These are phyloP conservation scores for Ditula angustiorana DNA, from an alignment of 2,888 invertebrate species.

Conservation along the genomic window DNA sequence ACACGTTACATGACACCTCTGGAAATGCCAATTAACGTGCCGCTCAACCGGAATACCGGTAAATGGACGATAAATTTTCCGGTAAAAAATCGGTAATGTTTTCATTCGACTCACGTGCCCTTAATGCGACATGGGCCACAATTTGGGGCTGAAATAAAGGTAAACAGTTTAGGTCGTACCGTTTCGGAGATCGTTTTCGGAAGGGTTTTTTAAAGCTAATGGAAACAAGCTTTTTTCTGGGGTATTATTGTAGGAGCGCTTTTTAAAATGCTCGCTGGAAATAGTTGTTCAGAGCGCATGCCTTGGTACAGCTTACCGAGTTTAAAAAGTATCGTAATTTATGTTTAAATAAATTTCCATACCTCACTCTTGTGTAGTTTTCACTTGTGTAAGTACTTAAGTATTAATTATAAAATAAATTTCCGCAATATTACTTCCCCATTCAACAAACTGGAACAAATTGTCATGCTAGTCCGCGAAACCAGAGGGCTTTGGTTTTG, in stretches of 20 bases:
- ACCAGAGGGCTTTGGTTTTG: too few relatives aligned
- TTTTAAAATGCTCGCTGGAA: too few relatives aligned
- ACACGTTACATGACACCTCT: not conserved
- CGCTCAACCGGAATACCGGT: not conserved
- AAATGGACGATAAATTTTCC: constrained; percentile 13
- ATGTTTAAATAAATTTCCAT: too few relatives aligned
- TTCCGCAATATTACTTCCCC: too few relatives aligned
- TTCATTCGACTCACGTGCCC: constrained; percentile 29
- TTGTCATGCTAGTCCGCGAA: too few relatives aligned
- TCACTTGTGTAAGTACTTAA: too few relatives aligned
- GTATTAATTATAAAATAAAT: too few relatives aligned
- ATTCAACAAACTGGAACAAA: too few relatives aligned
- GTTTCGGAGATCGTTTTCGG: constrained; percentile 16
- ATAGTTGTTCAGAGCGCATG: too few relatives aligned
- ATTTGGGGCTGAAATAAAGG: constrained; percentile 25
- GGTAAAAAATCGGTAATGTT: constrained; percentile 24
- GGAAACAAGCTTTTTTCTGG: not conserved
- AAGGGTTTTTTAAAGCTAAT: not conserved
- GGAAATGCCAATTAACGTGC: constrained; percentile 17
- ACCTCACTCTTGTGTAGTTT: too few relatives aligned
- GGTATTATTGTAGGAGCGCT: not conserved
- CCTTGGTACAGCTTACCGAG: too few relatives aligned
- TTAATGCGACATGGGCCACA: constrained; percentile 29
- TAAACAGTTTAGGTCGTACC: constrained; percentile 19
- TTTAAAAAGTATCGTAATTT: too few relatives aligned